Evolutionary conservation across 2,888 invertebrate genomes (phyloP), one percentile per base, ranked within the genome.

Genomic region (Tetheella fluctuosa): DNA sequence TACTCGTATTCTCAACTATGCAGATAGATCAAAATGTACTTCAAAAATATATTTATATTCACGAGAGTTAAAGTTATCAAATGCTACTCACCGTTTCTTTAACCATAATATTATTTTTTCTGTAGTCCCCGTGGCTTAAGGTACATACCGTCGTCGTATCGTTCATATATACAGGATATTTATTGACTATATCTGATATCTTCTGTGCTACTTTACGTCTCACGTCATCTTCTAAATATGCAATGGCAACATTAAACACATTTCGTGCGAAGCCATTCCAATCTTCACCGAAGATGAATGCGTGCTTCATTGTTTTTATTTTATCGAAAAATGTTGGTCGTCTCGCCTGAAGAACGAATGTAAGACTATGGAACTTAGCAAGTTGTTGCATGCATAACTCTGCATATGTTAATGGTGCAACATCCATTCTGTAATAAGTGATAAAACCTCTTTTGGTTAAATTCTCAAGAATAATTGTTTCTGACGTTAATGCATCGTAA

Each of bases 91-190:
- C 89, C 20, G 39, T 58, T 65, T 81, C 75, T 68, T 81, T 85
- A 12, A 70, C 56, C 71, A 90, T 64, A 23, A 89, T 75, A 69
- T 90, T 90, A 59, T 81, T 85, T n/a, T 80, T 72, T 63, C 82
- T 83, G 59, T 79, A 90, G 69, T 90, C 89, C 1, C 89, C 89
- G 64, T 90, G 89, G 54, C 84, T 81, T 7, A 89, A 58, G 58
- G 82, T 83, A 17, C 72, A 62, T n/a, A 72, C 39, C 2, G 58
- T 55, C 12, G 62, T 61, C 23, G 67, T 64, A 1, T 81, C 80
- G n/a, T 63, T 64, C 13, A 71, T 64, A 61, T 81, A 77, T 12
- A 68, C 63, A 0, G 57, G 56, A 64, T 70, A 76, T 39, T 74
- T 82, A 0, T 79, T 69, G 0, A 69, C 23, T 5, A 77, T 63